phyloP scores from a whole-genome alignment of 2,888 invertebrate genomes.

The Cheilosia variabilis region DNA sequence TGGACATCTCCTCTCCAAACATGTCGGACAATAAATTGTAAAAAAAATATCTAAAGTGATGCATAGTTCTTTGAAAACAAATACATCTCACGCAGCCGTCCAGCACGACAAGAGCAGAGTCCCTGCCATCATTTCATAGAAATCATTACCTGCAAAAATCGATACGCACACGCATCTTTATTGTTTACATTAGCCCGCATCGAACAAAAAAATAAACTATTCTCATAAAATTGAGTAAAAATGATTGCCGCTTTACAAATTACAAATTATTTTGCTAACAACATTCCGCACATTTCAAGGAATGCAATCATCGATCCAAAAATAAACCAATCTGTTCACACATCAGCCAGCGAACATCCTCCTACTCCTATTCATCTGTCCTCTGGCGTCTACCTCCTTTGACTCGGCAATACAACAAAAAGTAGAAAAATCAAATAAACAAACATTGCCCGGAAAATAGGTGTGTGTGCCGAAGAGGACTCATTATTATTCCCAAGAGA shows the following conservation, averaged over 20 bases:
- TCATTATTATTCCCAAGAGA: conserved; percentile 25
- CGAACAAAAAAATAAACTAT: background rate
- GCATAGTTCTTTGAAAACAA: too few relatives aligned
- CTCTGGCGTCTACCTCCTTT: background rate
- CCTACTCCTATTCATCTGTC: conserved; percentile 7
- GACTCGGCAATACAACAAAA: too few relatives aligned
- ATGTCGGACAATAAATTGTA: too few relatives aligned
- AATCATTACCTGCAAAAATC: background rate
- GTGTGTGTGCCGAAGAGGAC: conserved; percentile 2
- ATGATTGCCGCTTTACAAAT: background rate
- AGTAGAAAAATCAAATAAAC: conserved; percentile 32
- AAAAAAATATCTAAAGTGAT: too few relatives aligned
- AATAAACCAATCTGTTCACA: conserved; percentile 50
- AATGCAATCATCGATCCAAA: conserved; percentile 15
- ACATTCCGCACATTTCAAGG: conserved; percentile 15
- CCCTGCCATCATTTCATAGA: background rate
- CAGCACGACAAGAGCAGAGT: background rate
- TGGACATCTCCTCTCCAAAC: too few relatives aligned
- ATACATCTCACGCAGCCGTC: background rate
- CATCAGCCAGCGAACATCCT: conserved; percentile 11
- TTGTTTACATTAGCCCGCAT: background rate
- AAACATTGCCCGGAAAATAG: conserved; percentile 38
- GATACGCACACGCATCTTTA: background rate
- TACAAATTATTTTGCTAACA: conserved; percentile 6
- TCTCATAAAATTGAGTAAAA: conserved; percentile 17